Evolutionary conservation across 2,113 vertebrate species (phyloP), one percentile per base, ranked within the genome.

Genomic region (Laterallus jamaicensis): DNA sequence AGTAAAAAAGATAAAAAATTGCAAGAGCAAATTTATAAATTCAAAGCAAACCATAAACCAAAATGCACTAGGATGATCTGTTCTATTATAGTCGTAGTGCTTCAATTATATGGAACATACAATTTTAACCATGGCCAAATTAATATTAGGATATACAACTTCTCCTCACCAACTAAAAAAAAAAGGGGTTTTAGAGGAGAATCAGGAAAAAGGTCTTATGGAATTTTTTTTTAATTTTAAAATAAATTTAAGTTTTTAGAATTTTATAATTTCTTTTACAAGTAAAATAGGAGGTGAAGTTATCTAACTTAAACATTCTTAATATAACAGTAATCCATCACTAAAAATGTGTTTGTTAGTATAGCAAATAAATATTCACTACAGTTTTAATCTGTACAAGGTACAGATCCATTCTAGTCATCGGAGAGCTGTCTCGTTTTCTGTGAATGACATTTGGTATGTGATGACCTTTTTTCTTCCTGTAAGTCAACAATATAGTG

Each of bases 311-410:
- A 24, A 0, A 2, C 6, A 49, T 54, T 67, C 26, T 10, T 74
- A 29, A 74, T 3, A 52, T 42, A 66, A 37, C 2, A 50, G 29
- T 26, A 87, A 42, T n/a, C 32, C 6, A n/a, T 42, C 22, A 60
- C 7, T 47, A 37, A 52, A 86, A 55, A n/a, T 40, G 1, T 37
- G 15, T 14, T 37, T 64, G 39, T 35, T 88, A 64, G 24, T 64
- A 31, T 24, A 31, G 0, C 1, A 31, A 2, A 0, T 8, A 56
- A 90, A 35, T 60, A 29, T 26, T 35, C 7, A 6, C 2, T 35
- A 42, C 5, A 4, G 17, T 37, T 81, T 28, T 25, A 10, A 6
- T 24, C 35, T 22, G 6, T 60, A 12, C 6, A 24, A 11, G 9
- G 4, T 20, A 56, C 13, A 54, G n/a, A 63, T 17, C 2, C 83